phyloP scores from a whole-genome alignment of 1,140 invertebrate genomes.

The Cydia pomonella region DNA sequence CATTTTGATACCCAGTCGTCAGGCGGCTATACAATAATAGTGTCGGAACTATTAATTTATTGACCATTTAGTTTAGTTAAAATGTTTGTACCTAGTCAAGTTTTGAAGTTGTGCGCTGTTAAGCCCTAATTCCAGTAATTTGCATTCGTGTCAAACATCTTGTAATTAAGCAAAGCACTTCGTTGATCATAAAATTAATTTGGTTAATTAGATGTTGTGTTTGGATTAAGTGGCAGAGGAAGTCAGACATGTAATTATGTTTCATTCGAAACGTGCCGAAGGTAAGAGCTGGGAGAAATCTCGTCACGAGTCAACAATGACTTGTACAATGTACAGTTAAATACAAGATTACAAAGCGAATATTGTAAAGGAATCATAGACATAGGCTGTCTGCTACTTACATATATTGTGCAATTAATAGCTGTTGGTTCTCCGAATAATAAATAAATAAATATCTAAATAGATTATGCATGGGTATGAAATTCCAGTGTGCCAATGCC shows the following conservation, averaged over 20 bases:
- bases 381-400: too few relatives aligned
- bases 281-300: constrained; percentile 43
- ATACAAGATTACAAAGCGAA: constrained; percentile 41
- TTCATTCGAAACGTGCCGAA: background rate
- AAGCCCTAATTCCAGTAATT: background rate
- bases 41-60: background rate
- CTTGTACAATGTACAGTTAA: constrained; percentile 36
- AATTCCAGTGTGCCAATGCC: too few relatives aligned
- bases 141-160: background rate
- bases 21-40: too few relatives aligned
- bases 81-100: too few relatives aligned
- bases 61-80: background rate
- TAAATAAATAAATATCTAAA: too few relatives aligned
- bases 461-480: background rate
- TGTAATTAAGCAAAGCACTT: constrained; percentile 9
- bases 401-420: too few relatives aligned
- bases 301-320: constrained; percentile 39
- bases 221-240: constrained; percentile 12
- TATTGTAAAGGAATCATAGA: background rate
- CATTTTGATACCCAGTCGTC: too few relatives aligned
- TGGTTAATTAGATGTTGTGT: constrained; percentile 21
- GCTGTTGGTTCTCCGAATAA: too few relatives aligned
- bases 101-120: background rate
- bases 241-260: constrained; percentile 21
- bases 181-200: constrained; percentile 9